These are phyloP conservation scores for Patiria pectinifera DNA, from an alignment of 53 echinoderm and acorn worm genomes.

Conservation along the genomic window DNA sequence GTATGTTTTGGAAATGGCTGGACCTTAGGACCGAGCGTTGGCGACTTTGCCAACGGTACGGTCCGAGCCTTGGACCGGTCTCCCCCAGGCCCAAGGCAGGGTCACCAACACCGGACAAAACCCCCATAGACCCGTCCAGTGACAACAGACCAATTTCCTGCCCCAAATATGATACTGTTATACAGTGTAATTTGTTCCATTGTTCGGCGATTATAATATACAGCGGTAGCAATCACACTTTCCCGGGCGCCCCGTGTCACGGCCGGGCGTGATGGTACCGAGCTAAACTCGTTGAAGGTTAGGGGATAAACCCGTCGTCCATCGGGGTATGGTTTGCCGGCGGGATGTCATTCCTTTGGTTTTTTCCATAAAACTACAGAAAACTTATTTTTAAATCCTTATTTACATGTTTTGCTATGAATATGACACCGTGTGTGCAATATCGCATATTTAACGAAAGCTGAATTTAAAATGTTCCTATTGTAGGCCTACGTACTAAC, in stretches of 20 bases:
- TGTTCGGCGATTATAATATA: conserved; percentile 35
- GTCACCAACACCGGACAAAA: background rate
- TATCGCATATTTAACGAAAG: background rate
- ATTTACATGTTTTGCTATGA: background rate
- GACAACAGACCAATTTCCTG: conserved; percentile 44
- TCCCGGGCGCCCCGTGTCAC: background rate
- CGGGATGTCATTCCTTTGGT: background rate
- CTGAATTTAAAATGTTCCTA: background rate
- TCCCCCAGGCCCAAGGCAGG: conserved; percentile 6
- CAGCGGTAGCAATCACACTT: background rate
- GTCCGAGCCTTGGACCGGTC: background rate
- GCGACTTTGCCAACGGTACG: background rate
- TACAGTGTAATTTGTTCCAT: conserved; percentile 41
- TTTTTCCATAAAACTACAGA: background rate
- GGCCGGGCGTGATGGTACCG: conserved; percentile 9
- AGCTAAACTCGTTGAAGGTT: background rate
- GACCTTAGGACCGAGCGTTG: background rate
- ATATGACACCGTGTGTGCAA: background rate
- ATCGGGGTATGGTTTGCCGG: background rate
- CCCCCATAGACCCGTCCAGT: background rate
- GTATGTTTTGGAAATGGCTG: background rate
- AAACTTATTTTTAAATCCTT: background rate
- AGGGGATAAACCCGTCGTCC: background rate
- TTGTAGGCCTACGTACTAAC: too few relatives aligned
- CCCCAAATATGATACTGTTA: conserved; percentile 54